Base-by-base conservation (phyloP, 2,797 vertebrate species). In the Gila robusta region DNA sequence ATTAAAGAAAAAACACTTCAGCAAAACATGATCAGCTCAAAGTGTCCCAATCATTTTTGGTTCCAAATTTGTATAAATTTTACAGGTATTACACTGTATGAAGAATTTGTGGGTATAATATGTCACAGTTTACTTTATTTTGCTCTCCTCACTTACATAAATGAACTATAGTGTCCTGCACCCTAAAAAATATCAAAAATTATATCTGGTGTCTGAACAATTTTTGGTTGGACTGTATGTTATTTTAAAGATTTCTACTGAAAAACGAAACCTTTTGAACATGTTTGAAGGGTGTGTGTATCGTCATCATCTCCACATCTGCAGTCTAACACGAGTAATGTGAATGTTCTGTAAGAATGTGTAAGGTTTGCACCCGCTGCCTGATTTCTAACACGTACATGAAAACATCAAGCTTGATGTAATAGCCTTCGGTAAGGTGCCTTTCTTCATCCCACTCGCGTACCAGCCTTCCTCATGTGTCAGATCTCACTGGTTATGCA, bases 401-500 rank as follows among this genome's bases (percentile, higher is more conserved):
- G 14, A 78, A 49, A 70, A 73, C 47, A 47, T 73, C 52, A 35
- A 74, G 5, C 81, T 80, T 71, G 73, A 37, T 79, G 59, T 74
- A 86, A 80, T 80, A 19, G 73, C 54, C 35, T 5, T 23, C 47
- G 73, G 54, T 66, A 26, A 82, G 70, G 23, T 81, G 37, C 35
- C 32, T 17, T 84, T 62, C 85, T 81, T 76, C 81, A 79, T 81
- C 85, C 78, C 83, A 74, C 79, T 52, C n/a, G 49, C 78, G 54
- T 80, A 32, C 74, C 70, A 78, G 37, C 86, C 78, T 79, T 76
- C 59, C 77, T 86, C 81, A 79, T 84, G 72, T 89, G 83, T 84
- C 89, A 91, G 90, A 88, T 91, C 91, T 91, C 84, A 79, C 88
- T 89, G 90, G 91, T 88, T 92, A 92, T 89, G 85, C 82, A 82